Conservation (phyloP, 2,888 invertebrate genomes). For the Caenorhabditis sinica region DNA sequence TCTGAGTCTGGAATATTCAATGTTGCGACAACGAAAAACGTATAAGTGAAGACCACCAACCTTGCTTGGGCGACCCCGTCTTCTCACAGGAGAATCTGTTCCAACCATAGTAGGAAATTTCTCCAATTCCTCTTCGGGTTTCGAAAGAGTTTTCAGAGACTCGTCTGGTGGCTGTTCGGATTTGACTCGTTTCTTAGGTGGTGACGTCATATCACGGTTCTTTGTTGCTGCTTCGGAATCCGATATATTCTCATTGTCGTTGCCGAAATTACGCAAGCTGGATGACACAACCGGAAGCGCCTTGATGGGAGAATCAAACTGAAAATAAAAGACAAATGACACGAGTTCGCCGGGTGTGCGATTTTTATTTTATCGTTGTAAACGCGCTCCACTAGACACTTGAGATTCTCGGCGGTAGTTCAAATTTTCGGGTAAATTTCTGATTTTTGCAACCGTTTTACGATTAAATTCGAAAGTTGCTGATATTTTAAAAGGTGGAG, state of each 20-base stretch:
- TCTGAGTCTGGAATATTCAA: too few relatives aligned
- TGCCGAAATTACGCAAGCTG: background rate
- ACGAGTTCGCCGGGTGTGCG: too few relatives aligned
- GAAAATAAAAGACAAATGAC: too few relatives aligned
- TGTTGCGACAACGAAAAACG: too few relatives aligned
- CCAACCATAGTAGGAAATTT: slow-evolving; percentile 7
- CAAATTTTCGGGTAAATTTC: too few relatives aligned
- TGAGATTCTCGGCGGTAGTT: too few relatives aligned
- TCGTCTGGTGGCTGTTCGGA: background rate
- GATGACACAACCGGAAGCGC: background rate
- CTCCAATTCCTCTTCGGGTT: background rate
- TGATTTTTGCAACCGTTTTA: too few relatives aligned
- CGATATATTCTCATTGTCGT: background rate
- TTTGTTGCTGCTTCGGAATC: background rate
- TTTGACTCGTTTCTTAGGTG: background rate
- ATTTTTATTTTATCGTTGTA: too few relatives aligned
- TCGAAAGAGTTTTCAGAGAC: background rate
- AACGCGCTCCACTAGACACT: too few relatives aligned
- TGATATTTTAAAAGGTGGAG: too few relatives aligned
- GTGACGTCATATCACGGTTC: background rate
- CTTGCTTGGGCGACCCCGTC: background rate
- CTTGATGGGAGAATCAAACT: slow-evolving; percentile 10
- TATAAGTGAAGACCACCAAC: too few relatives aligned
- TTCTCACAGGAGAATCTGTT: background rate
- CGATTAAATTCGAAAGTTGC: too few relatives aligned